Conservation (phyloP, 2,113 vertebrate species). For the Lophotis ruficrista region DNA sequence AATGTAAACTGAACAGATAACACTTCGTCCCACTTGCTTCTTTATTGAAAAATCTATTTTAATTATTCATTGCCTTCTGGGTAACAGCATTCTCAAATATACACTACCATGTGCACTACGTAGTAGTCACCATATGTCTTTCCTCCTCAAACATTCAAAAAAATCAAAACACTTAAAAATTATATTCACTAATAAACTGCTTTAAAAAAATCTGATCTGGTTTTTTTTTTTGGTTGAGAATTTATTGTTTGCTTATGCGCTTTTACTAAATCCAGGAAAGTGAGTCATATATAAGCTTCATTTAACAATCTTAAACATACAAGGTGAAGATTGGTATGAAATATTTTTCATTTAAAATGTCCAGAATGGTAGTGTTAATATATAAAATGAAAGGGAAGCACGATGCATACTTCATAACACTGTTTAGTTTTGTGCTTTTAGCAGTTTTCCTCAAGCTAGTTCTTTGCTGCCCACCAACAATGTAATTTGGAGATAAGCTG, state of each 20-base stretch:
- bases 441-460: not conserved
- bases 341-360: not conserved
- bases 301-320: not conserved
- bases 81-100: not conserved
- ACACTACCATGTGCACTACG: not conserved
- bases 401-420: not conserved
- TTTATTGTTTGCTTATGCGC: not conserved
- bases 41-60: slow-evolving; percentile 51
- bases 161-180: not conserved
- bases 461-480: not conserved
- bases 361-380: not conserved
- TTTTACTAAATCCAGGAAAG: not conserved
- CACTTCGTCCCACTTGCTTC: not conserved
- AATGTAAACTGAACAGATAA: not conserved
- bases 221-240: not conserved
- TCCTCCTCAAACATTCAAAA: not conserved
- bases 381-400: not conserved
- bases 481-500: not conserved
- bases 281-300: not conserved
- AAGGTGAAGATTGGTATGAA: not conserved
- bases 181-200: not conserved
- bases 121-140: not conserved
- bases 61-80: slow-evolving; percentile 23
- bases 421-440: slow-evolving; percentile 1
- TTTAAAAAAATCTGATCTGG: not conserved